Percentiles rank a stretch among this genome's conserved stretches.
These are phyloP conservation scores for Hololepta plana DNA, from an alignment of 2,888 invertebrate genomes.

Conservation along the genomic window DNA sequence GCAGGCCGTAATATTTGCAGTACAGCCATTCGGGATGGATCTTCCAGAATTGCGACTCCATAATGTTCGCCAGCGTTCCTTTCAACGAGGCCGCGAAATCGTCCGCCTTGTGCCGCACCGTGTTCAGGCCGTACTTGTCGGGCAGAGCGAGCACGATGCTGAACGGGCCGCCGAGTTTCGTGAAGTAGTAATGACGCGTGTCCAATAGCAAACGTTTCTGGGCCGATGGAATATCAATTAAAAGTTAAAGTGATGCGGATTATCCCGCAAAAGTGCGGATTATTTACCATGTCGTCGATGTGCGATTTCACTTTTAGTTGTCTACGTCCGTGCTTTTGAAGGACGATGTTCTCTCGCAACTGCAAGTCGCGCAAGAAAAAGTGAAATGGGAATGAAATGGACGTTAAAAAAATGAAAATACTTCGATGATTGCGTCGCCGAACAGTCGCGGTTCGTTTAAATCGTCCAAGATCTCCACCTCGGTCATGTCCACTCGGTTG, in stretches of 20 bases:
- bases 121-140: slow-evolving; percentile 53
- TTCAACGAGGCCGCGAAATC: slow-evolving; percentile 5
- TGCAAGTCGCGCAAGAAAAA: slow-evolving; percentile 18
- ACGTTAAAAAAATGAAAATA: slow-evolving; percentile 10
- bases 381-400: slow-evolving; percentile 3
- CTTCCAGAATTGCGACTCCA: slow-evolving; percentile 57
- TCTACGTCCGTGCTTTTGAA: slow-evolving; percentile 32
- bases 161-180: slow-evolving; percentile 66
- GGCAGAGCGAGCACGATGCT: slow-evolving; percentile 76
- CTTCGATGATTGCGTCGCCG: slow-evolving; percentile 31
- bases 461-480: slow-evolving; percentile 69
- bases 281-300: slow-evolving; percentile 67
- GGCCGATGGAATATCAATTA: too few species aligned
- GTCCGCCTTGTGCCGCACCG: slow-evolving; percentile 45
- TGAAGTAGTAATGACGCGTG: slow-evolving; percentile 66
- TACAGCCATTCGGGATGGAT: slow-evolving; percentile 63
- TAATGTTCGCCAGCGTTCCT: slow-evolving; percentile 3
- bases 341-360: slow-evolving; percentile 28
- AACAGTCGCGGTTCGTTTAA: slow-evolving; percentile 57
- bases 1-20: slow-evolving; percentile 9
- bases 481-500: slow-evolving; percentile 89
- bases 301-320: slow-evolving; percentile 65
- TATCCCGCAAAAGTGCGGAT: not conserved
- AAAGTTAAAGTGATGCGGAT: slow-evolving; percentile 1
- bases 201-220: slow-evolving; percentile 72